These are phyloP conservation scores for Melanogrammus aeglefinus DNA, from an alignment of 2,797 vertebrate species.

Conservation along the genomic window DNA sequence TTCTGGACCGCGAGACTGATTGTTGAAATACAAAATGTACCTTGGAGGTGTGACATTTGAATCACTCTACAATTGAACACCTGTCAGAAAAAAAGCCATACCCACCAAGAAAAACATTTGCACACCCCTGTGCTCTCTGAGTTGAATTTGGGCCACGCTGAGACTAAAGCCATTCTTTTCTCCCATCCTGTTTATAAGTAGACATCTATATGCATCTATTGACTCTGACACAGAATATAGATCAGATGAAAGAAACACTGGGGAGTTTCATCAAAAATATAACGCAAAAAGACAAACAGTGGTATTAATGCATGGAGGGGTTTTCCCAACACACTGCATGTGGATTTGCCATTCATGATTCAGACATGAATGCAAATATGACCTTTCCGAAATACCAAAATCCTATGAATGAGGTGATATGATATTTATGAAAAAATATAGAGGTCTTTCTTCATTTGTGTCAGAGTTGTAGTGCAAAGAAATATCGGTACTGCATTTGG, in stretches of 20 bases:
- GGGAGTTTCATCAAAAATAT: constrained; percentile 35
- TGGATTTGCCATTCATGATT: constrained; percentile 37
- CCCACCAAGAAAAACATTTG: constrained; percentile 52
- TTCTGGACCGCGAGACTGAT: background rate
- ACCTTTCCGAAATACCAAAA: constrained; percentile 43
- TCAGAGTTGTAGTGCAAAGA: background rate
- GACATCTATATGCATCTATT: constrained; percentile 6
- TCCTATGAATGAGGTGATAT: constrained; percentile 26
- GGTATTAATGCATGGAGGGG: constrained; percentile 52
- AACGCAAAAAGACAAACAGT: constrained; percentile 43
- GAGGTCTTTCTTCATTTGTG: background rate
- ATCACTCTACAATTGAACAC: constrained; percentile 50
- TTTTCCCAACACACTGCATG: constrained; percentile 26
- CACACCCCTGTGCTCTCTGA: constrained; percentile 33
- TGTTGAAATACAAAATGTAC: constrained; percentile 12
- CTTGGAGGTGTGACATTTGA: constrained; percentile 42
- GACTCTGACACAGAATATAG: constrained; percentile 13
- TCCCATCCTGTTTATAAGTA: constrained; percentile 10
- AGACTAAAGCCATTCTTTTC: background rate
- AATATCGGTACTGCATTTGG: background rate
- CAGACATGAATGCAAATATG: constrained; percentile 46
- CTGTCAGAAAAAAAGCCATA: constrained; percentile 51
- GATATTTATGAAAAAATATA: background rate
- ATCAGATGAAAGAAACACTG: constrained; percentile 36
- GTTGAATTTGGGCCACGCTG: constrained; percentile 23